Evolutionary conservation across 2,113 vertebrate species (phyloP).

Genomic region (Psilopogon haemacephalus): DNA sequence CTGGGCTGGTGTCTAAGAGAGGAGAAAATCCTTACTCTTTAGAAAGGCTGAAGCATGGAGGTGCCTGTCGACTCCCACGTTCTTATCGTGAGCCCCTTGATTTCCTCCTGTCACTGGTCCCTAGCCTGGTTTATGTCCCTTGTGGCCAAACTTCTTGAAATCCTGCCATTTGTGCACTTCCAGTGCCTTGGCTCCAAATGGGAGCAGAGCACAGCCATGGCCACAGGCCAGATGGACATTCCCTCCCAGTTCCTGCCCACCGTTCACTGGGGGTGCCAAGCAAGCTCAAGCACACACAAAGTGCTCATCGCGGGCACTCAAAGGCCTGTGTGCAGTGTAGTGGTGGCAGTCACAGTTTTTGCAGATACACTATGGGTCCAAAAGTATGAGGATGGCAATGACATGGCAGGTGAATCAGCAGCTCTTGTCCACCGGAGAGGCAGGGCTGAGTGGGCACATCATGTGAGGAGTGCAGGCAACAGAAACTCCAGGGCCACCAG

Average conservation of each 20-base stretch:
- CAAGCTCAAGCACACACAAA: background rate
- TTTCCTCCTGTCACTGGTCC: background rate
- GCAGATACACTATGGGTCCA: accelerated
- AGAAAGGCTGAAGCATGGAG: background rate
- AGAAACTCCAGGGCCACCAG: accelerated
- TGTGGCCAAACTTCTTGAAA: conserved; percentile 26
- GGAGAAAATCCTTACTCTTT: background rate
- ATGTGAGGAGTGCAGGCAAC: background rate
- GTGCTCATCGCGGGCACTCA: accelerated
- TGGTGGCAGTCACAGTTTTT: background rate
- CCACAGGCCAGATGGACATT: background rate
- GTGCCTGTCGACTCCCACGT: background rate
- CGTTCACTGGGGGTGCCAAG: accelerated
- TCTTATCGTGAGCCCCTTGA: background rate
- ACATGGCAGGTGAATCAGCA: background rate
- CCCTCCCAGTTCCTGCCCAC: background rate
- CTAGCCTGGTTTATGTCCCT: background rate
- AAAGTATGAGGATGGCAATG: background rate
- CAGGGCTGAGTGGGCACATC: background rate
- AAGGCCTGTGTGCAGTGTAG: accelerated
- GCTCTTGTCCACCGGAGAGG: background rate
- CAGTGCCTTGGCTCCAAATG: background rate
- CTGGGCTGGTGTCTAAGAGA: background rate
- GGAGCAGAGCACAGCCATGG: background rate
- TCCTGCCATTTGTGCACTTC: background rate